phyloP scores from a whole-genome alignment of 2,888 invertebrate genomes.

The Xanthorhoe designata region DNA sequence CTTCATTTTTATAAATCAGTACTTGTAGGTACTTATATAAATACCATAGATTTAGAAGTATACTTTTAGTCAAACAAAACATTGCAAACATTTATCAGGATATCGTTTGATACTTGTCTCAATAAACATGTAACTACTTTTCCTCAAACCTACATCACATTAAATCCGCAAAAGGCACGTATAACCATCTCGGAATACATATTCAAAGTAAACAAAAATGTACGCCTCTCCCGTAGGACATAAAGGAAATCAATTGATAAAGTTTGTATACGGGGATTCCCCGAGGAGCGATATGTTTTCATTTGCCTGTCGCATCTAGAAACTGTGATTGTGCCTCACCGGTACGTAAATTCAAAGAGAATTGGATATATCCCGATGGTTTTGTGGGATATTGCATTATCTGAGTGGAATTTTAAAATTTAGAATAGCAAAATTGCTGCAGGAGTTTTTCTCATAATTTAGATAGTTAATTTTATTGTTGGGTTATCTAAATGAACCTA shows the following conservation, averaged over 20 bases:
- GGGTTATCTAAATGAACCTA: not conserved
- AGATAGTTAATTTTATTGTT: not conserved
- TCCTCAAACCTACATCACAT: constrained; percentile 16
- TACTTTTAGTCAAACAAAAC: no score
- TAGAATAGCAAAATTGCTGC: not conserved
- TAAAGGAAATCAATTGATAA: constrained; percentile 72
- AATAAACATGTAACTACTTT: not conserved
- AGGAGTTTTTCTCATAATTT: not conserved
- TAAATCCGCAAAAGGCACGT: constrained; percentile 25
- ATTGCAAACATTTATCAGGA: not conserved
- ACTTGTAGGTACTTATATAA: no score
- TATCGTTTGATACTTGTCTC: not conserved
- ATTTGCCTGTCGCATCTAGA: constrained; percentile 65
- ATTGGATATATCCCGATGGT: constrained; percentile 24
- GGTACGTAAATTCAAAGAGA: constrained; percentile 48
- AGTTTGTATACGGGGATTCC: constrained; percentile 60
- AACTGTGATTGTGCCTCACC: constrained; percentile 52
- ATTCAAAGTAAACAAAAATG: constrained; percentile 57
- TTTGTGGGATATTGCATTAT: constrained; percentile 21
- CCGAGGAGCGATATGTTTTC: constrained; percentile 66
- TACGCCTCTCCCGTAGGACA: constrained; percentile 52
- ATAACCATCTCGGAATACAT: constrained; percentile 39
- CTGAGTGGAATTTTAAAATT: constrained; percentile 10
- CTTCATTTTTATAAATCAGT: no score
- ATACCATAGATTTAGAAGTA: no score